phyloP scores from a whole-genome alignment of 1,140 invertebrate species.

The Neodiprion lecontei region DNA sequence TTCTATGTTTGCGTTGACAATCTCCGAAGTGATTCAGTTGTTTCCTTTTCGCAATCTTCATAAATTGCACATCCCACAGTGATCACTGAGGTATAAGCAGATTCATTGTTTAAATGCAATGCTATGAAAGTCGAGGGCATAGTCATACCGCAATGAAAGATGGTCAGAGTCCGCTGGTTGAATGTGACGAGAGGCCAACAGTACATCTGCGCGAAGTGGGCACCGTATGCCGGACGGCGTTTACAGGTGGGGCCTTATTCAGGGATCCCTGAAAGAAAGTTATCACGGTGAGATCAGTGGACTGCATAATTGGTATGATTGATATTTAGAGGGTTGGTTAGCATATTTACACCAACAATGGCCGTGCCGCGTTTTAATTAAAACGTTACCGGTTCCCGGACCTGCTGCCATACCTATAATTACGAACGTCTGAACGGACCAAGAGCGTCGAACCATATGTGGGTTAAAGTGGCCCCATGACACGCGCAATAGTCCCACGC shows the following conservation, averaged over 20 bases:
- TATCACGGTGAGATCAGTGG: slow-evolving; percentile 37
- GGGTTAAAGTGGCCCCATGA: not conserved
- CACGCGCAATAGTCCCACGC: not conserved
- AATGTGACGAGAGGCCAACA: not conserved
- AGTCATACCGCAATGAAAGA: too few species aligned
- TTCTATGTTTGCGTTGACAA: too few species aligned
- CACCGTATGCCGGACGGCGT: not conserved
- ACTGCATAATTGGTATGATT: slow-evolving; percentile 47
- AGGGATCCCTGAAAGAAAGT: slow-evolving; percentile 13
- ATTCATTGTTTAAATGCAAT: too few species aligned
- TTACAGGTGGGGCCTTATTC: slow-evolving; percentile 17
- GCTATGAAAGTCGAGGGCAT: too few species aligned
- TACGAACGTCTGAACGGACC: not conserved
- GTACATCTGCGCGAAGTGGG: not conserved
- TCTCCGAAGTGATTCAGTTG: too few species aligned
- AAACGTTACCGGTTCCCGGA: slow-evolving; percentile 32
- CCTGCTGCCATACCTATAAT: slow-evolving; percentile 7
- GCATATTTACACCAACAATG: slow-evolving; percentile 45
- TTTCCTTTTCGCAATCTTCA: too few species aligned
- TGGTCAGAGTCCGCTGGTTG: not conserved
- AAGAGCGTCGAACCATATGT: not conserved
- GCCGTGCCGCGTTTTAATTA: slow-evolving; percentile 44
- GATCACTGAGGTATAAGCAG: too few species aligned
- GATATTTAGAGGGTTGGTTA: slow-evolving; percentile 44
- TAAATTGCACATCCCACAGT: too few species aligned